Evolutionary conservation across 2,797 vertebrate genomes (phyloP).

Genomic region (Molossus molossus): DNA sequence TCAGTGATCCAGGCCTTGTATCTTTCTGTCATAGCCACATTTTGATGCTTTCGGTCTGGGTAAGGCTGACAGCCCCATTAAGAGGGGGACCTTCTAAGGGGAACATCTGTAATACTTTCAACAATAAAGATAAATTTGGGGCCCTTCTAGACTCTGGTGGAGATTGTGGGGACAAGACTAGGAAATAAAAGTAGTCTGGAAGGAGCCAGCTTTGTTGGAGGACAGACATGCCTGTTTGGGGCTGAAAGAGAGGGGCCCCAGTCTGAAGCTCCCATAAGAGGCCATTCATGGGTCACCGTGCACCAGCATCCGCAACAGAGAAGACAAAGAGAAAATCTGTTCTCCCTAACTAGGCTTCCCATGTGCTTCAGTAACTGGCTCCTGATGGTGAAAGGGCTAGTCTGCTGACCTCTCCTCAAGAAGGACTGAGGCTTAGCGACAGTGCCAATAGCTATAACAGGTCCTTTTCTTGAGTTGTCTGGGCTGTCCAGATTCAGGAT

Average conservation of each 20-base stretch:
- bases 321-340: slow-evolving; percentile 29
- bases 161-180: neutral
- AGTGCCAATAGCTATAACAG: neutral
- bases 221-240: neutral
- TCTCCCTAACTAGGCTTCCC: neutral
- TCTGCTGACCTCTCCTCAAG: neutral
- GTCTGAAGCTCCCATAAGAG: neutral
- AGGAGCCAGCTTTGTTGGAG: neutral
- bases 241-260: neutral
- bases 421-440: neutral
- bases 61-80: neutral
- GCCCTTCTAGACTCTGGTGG: neutral
- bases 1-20: neutral
- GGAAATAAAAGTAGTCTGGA: neutral
- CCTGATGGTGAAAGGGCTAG: neutral
- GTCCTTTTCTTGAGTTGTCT: neutral
- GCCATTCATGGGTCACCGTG: neutral
- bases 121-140: neutral
- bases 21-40: neutral
- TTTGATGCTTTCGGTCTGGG: neutral
- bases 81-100: neutral
- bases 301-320: neutral
- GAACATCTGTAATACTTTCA: too few relatives aligned
- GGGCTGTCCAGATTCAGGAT: neutral
- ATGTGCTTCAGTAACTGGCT: neutral